Conservation (phyloP, 30 jellyfish, hydroid and myxozoan species). For the Haliclystus octoradiatus region DNA sequence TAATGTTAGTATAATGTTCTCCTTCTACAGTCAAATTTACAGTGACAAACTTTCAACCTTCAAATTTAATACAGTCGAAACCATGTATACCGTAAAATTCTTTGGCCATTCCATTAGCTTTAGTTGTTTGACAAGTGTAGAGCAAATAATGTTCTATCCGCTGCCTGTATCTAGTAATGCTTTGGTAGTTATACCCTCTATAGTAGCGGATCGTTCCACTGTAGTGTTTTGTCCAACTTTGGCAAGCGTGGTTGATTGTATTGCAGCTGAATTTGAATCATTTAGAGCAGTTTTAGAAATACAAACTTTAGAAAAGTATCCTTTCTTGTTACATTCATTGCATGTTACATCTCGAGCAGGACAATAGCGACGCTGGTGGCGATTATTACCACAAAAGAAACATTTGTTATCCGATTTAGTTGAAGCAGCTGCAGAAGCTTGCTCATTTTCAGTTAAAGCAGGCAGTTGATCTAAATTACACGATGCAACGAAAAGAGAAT, state of each 20-base stretch:
- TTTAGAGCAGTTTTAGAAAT: slow-evolving; percentile 20
- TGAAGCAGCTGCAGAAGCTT: slow-evolving; percentile 12
- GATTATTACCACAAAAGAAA: slow-evolving; percentile 19
- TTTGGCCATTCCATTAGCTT: slow-evolving; percentile 7
- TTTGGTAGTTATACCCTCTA: slow-evolving; percentile 12
- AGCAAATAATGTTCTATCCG: slow-evolving; percentile 23
- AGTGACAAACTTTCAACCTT: slow-evolving; percentile 9
- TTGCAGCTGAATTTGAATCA: slow-evolving; percentile 21
- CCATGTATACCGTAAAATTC: slow-evolving; percentile 8
- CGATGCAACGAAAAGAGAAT: too few relatives aligned
- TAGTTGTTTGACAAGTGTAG: slow-evolving; percentile 9
- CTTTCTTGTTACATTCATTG: slow-evolving; percentile 36
- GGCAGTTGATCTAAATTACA: too few relatives aligned
- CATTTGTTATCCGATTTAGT: slow-evolving; percentile 6
- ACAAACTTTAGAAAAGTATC: slow-evolving; percentile 30
- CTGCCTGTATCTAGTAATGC: slow-evolving; percentile 48
- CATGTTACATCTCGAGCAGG: slow-evolving; percentile 56
- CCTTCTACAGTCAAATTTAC: slow-evolving; percentile 4
- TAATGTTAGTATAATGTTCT: background rate
- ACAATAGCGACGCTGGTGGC: slow-evolving; percentile 17
- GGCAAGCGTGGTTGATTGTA: slow-evolving; percentile 10
- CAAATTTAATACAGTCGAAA: background rate
- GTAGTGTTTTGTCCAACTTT: slow-evolving; percentile 17
- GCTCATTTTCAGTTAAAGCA: too few relatives aligned
- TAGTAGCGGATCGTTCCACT: slow-evolving; percentile 10